Percentiles rank a stretch among this genome's conserved stretches.
These are phyloP conservation scores for Serranus cabrilla DNA, from an alignment of 2,797 vertebrate species.

Conservation along the genomic window DNA sequence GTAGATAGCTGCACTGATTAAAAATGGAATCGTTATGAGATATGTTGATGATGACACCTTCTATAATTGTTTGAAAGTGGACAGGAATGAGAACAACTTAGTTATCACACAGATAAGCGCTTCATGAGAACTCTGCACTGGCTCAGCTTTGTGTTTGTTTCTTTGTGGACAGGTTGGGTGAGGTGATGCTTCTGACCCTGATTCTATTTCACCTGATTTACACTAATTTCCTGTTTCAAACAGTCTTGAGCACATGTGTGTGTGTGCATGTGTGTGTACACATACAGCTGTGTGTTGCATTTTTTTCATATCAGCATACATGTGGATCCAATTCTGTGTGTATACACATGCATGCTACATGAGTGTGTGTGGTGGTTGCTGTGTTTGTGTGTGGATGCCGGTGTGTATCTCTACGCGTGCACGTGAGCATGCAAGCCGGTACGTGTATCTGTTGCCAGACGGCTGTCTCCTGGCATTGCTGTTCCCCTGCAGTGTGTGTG, in stretches of 20 bases:
- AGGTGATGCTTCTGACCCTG: slow-evolving; percentile 31
- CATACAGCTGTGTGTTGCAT: slow-evolving; percentile 19
- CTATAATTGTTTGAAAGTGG: background rate
- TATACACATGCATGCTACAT: slow-evolving; percentile 11
- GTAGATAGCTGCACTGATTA: background rate
- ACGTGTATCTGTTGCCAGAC: slow-evolving; percentile 80
- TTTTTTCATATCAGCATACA: slow-evolving; percentile 18
- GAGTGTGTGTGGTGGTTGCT: slow-evolving; percentile 21
- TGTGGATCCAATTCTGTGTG: slow-evolving; percentile 17
- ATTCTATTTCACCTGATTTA: slow-evolving; percentile 48
- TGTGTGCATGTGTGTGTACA: slow-evolving; percentile 5
- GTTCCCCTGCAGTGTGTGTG: slow-evolving; percentile 85
- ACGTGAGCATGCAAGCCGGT: slow-evolving; percentile 71
- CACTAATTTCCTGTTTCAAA: slow-evolving; percentile 45
- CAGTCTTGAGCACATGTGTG: background rate
- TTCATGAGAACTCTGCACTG: background rate
- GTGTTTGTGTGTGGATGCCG: slow-evolving; percentile 35
- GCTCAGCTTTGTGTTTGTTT: slow-evolving; percentile 18
- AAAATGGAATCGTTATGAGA: background rate
- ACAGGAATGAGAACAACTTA: background rate
- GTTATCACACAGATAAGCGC: background rate
- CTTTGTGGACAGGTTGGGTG: slow-evolving; percentile 6
- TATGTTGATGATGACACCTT: background rate
- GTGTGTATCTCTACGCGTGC: slow-evolving; percentile 51
- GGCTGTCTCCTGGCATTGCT: slow-evolving; percentile 88